Base-by-base conservation (phyloP, 2,113 vertebrate species). In the Aphelocoma coerulescens region DNA sequence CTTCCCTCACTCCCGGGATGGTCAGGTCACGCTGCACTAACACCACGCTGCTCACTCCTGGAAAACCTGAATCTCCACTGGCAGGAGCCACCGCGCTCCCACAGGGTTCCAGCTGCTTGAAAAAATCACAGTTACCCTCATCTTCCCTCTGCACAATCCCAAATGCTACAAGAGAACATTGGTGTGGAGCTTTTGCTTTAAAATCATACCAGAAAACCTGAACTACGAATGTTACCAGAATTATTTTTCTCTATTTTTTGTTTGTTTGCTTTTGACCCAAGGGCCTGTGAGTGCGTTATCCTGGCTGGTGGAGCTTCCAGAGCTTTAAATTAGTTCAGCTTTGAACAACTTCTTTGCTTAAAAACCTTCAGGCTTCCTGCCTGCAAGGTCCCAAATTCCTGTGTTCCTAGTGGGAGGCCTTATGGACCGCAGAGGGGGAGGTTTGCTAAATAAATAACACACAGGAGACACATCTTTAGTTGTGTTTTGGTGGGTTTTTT, bases 91-190 rank as follows among this genome's bases (percentile, higher is more conserved):
- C 52, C 0, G 2, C 3, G 16, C 19, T 89, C 37, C 37, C 78
- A 26, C 24, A 30, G 28, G 24, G 28, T 10, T 49, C 54, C n/a
- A 35, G 32, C 82, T 35, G 52, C 10, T 27, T 3, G 48, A 1
- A 6, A 73, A 27, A 4, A 20, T 11, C 9, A 16, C 4, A 8
- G 7, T 24, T 30, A 4, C 27, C 11, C 46, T 20, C 7, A 6
- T 7, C n/a, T 26, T 44, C 14, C n/a, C 26, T 21, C 58, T 22
- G 26, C 30, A 6, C 52, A 11, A 0, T 18, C 41, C n/a, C 35
- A 49, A 30, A 10, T 27, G 7, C 17, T 39, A 0, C 0, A 23
- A 4, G 35, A 39, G 28, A 57, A 30, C 30, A 4, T 30, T 11
- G 13, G 19, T 7, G 6, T 32, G 1, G 46, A 24, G 52, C 9